Evolutionary conservation across 2,888 invertebrate species (phyloP).

Genomic region (Troides aeacus): DNA sequence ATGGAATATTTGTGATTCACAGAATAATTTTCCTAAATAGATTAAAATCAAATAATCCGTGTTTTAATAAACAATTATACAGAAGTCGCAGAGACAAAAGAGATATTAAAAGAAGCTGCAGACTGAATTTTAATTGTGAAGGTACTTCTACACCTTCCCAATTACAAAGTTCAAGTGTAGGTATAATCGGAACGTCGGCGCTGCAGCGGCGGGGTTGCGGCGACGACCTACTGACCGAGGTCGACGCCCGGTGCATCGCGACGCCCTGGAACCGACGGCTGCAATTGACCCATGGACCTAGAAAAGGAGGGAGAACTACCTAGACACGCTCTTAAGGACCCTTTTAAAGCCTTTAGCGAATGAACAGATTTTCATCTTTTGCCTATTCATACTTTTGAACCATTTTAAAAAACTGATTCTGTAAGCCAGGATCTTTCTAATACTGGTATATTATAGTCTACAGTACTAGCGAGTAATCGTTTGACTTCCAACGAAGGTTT

Average conservation of each 20-base stretch:
- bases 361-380: background rate
- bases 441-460: background rate
- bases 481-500: too few relatives aligned
- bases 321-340: conserved; percentile 27
- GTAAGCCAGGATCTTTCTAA: background rate
- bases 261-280: conserved; percentile 41
- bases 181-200: conserved; percentile 40
- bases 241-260: conserved; percentile 64
- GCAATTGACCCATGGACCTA: conserved; percentile 57
- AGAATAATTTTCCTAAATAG: background rate
- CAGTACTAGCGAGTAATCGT: background rate
- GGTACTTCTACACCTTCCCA: conserved; percentile 29
- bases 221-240: conserved; percentile 74
- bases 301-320: conserved; percentile 43
- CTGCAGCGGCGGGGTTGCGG: conserved; percentile 50
- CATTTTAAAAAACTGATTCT: background rate
- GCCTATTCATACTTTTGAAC: background rate
- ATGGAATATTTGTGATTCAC: too few relatives aligned
- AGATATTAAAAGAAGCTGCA: background rate
- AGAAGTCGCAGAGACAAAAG: background rate
- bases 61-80: background rate
- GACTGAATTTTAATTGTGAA: conserved; percentile 23
- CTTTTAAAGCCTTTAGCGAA: conserved; percentile 14
- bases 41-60: too few relatives aligned
- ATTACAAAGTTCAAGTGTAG: conserved; percentile 69